Percentiles rank a stretch among this genome's conserved stretches.
phyloP scores from a whole-genome alignment of 1,140 invertebrate genomes.

The Solenopsis fugax region DNA sequence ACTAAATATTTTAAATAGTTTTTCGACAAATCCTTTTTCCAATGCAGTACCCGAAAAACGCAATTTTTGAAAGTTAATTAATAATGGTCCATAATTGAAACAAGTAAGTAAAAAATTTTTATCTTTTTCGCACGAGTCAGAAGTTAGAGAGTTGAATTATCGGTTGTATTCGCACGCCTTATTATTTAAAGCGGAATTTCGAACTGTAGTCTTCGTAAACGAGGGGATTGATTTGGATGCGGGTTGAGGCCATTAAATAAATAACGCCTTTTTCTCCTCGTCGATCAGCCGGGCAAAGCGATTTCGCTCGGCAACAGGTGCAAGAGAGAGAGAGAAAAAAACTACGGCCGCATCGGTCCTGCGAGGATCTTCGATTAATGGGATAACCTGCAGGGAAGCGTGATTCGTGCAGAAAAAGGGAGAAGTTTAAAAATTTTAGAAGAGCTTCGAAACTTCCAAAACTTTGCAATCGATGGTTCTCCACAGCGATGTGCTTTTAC shows the following conservation, averaged over 20 bases:
- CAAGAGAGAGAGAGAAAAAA: constrained; percentile 40
- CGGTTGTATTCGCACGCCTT: background rate
- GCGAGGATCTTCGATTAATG: constrained; percentile 73
- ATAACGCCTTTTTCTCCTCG: constrained; percentile 58
- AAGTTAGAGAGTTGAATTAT: background rate
- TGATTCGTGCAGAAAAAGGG: constrained; percentile 42
- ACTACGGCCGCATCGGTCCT: constrained; percentile 54
- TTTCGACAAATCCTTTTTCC: no score
- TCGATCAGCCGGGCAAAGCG: constrained; percentile 65
- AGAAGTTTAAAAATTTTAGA: constrained; percentile 50
- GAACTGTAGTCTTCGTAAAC: constrained; percentile 1
- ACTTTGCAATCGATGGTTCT: constrained; percentile 37
- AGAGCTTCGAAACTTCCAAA: background rate
- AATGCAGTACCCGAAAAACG: no score
- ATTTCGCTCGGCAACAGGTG: constrained; percentile 72
- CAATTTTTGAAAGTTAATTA: no score
- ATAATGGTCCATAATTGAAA: no score
- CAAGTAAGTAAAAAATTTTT: background rate
- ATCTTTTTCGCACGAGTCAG: background rate
- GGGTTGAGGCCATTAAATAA: constrained; percentile 66
- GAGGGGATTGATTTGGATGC: constrained; percentile 1
- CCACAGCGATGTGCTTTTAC: background rate
- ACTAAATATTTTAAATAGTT: no score
- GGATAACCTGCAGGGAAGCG: constrained; percentile 54
- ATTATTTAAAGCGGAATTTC: background rate